Conservation (phyloP, 1,140 invertebrate species). For the Notospermus geniculatus region DNA sequence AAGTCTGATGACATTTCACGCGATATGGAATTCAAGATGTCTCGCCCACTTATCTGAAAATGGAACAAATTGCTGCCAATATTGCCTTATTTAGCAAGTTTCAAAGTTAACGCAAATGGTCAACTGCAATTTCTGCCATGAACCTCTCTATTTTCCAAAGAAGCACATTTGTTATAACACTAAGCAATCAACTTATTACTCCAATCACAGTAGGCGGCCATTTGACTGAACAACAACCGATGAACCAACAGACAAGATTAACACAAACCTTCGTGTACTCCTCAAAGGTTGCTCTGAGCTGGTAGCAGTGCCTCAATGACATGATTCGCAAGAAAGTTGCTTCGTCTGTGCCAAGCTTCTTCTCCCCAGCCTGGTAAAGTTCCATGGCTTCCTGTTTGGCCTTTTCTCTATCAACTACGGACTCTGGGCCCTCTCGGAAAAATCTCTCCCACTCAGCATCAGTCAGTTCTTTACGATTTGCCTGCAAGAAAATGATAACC, state of each 20-base stretch:
- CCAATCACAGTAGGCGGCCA: too few relatives aligned
- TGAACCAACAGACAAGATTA: too few relatives aligned
- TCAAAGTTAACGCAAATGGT: neutral
- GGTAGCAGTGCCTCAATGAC: constrained; percentile 2
- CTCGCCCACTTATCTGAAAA: constrained; percentile 1
- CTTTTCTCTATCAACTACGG: constrained; percentile 11
- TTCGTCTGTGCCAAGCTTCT: constrained; percentile 54
- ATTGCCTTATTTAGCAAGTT: neutral
- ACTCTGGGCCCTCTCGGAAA: neutral
- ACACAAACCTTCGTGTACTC: constrained; percentile 9
- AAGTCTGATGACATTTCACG: constrained; percentile 17
- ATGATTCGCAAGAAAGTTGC: constrained; percentile 18
- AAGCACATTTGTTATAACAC: too few relatives aligned
- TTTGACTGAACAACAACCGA: too few relatives aligned
- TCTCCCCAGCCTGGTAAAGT: constrained; percentile 44
- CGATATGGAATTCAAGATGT: constrained; percentile 10
- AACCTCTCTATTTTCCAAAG: neutral
- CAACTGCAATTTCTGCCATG: neutral
- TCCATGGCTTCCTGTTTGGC: constrained; percentile 15
- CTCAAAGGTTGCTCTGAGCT: constrained; percentile 12
- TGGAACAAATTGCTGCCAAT: neutral
- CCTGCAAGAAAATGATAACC: neutral
- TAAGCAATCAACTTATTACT: too few relatives aligned
- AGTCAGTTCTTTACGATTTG: constrained; percentile 11
- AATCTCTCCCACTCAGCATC: neutral